Percentiles rank a stretch among this genome's conserved stretches.
Conservation (phyloP, 2,888 invertebrate genomes). For the Bellardia pandia region DNA sequence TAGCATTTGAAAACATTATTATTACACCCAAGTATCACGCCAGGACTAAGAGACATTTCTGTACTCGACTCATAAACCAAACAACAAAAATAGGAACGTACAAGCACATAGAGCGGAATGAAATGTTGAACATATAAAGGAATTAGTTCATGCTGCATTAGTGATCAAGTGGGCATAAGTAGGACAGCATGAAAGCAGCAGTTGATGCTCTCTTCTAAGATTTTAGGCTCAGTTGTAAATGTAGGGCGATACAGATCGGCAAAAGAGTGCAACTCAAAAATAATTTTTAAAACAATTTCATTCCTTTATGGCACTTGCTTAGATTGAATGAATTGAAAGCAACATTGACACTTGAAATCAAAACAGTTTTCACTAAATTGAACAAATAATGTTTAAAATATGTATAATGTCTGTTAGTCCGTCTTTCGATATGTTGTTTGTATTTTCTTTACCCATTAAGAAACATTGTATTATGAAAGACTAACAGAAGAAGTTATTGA, state of each 20-base stretch:
- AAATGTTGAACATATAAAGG: background rate
- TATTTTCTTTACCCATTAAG: conserved; percentile 37
- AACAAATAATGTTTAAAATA: conserved; percentile 73
- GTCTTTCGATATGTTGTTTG: conserved; percentile 39
- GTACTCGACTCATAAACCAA: background rate
- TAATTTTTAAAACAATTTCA: background rate
- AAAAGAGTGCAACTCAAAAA: background rate
- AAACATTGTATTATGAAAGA: conserved; percentile 39
- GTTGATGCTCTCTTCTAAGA: too few species aligned
- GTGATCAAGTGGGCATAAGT: too few species aligned
- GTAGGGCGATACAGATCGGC: too few species aligned
- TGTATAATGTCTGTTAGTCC: conserved; percentile 36
- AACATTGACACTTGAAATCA: conserved; percentile 75
- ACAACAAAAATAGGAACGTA: conserved; percentile 25
- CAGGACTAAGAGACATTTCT: conserved; percentile 51
- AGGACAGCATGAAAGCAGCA: too few species aligned
- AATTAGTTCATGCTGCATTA: background rate
- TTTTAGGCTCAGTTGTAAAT: too few species aligned
- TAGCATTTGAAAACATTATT: conserved; percentile 52
- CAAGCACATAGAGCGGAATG: background rate
- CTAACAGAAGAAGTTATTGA: conserved; percentile 3
- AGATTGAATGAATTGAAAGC: conserved; percentile 40
- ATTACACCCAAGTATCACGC: conserved; percentile 46
- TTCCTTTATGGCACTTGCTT: conserved; percentile 22
- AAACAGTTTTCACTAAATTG: conserved; percentile 74